phyloP scores from a whole-genome alignment of 2,888 invertebrate species.

The Parapristionchus giblindavisi region DNA sequence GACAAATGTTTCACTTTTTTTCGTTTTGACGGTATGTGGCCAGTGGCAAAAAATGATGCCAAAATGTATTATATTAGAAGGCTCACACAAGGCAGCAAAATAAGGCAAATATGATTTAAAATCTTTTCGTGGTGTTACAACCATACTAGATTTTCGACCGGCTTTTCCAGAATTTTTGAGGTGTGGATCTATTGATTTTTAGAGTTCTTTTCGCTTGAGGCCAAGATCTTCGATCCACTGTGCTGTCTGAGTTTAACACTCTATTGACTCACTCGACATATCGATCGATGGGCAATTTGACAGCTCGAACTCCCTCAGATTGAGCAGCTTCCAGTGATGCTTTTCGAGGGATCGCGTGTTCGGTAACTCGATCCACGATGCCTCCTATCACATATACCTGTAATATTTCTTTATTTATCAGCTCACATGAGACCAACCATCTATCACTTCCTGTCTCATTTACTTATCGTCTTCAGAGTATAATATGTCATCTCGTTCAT shows the following conservation, averaged over 20 bases:
- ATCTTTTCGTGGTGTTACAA: no score
- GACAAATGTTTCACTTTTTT: no score
- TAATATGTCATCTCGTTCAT: background rate
- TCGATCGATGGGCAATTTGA: conserved; percentile 52
- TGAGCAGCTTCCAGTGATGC: conserved; percentile 60
- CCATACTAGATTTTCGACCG: no score
- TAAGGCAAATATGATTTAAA: no score
- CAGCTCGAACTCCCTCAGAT: conserved; percentile 50
- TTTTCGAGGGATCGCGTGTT: conserved; percentile 53
- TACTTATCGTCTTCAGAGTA: background rate
- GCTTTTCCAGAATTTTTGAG: no score
- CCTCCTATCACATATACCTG: conserved; percentile 64
- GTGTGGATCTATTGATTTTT: no score
- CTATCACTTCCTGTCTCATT: background rate
- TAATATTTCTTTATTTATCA: background rate
- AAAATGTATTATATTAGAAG: no score
- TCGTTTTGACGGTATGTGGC: no score
- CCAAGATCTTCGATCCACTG: no score
- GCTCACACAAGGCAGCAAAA: no score
- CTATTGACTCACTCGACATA: conserved; percentile 34
- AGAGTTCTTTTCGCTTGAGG: no score
- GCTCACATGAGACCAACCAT: background rate
- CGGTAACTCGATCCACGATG: conserved; percentile 65
- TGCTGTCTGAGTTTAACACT: background rate
- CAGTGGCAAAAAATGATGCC: no score